These are phyloP conservation scores for Taenaris catops DNA, from an alignment of 2,888 invertebrate genomes.

Conservation along the genomic window DNA sequence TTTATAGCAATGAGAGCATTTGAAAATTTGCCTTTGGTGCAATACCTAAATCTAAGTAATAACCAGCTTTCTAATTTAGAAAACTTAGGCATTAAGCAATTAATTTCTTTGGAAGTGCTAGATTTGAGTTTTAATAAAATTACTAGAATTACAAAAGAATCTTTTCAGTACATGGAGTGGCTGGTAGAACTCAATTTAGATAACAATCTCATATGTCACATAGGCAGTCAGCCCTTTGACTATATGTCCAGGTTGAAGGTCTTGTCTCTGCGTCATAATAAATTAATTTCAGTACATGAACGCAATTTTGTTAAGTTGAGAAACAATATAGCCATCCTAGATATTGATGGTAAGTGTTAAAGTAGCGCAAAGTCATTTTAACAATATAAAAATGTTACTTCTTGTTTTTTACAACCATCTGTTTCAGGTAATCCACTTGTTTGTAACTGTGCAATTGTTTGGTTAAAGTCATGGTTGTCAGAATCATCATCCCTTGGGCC, in stretches of 20 bases:
- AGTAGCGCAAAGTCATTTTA: too few species aligned
- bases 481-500: constrained; percentile 88
- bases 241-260: constrained; percentile 91
- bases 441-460: constrained; percentile 90
- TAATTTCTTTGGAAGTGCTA: constrained; percentile 90
- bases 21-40: constrained; percentile 86
- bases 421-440: constrained; percentile 88
- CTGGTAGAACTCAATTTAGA: constrained; percentile 92
- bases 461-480: constrained; percentile 91
- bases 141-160: constrained; percentile 83
- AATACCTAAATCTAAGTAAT: constrained; percentile 90
- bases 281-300: constrained; percentile 86
- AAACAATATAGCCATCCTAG: constrained; percentile 90
- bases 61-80: constrained; percentile 88
- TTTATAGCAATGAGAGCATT: constrained; percentile 88
- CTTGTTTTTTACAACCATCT: too few species aligned
- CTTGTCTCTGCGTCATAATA: constrained; percentile 88
- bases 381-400: too few species aligned
- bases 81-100: constrained; percentile 85
- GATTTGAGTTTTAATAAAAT: constrained; percentile 91
- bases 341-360: constrained; percentile 86
- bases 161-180: constrained; percentile 88
- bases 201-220: constrained; percentile 89
- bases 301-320: constrained; percentile 86
- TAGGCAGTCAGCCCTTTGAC: constrained; percentile 89